Base-by-base conservation (phyloP, 2,888 invertebrate genomes). In the Xestia ashworthii region DNA sequence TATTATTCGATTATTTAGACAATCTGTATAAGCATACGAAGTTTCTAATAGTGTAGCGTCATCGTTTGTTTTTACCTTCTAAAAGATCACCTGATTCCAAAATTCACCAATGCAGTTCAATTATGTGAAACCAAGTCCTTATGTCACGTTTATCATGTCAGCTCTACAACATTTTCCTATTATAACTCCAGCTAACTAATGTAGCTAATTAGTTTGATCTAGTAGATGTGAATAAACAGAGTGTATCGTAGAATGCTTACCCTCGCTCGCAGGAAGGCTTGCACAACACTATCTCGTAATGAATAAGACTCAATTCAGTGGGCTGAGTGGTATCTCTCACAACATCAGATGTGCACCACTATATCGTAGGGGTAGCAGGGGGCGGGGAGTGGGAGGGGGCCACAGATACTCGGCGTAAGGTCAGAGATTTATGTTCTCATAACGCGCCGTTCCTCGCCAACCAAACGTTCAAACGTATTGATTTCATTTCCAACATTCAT, bases 391-490 rank as follows among this genome's bases (percentile, higher is more conserved):
- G 12, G 14, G 89, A 16, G 87, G 89, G 86, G 86, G 44, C 44
- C 38, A 55, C 86, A 84, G 89, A 88, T 88, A 87, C 89, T 89
- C 90, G 92, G 92, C 91, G 93, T 94, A 94, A 94, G 93, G 92
- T 93, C 90, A 88, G 93, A 94, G 95, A 96, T 96, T 96, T 96
- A 96, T 96, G 93, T 91, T 90, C 94, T 94, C 95, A 95, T 96
- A 96, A 96, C 93, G 93, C 91, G 92, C 92, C 89, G 92, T 93
- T 94, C 93, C 94, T 93, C 92, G 92, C 93, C 90, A 90, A 91
- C 92, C 91, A 93, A 94, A 93, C 93, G 93, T 92, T 94, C 93
- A 92, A 92, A 93, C 91, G 92, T 95, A 95, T 95, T 93, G 95
- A 95, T 95, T 95, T 95, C 93, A 94, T 95, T 94, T 93, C 93